phyloP scores from a whole-genome alignment of 2,797 vertebrate species.

The Fratercula arctica region DNA sequence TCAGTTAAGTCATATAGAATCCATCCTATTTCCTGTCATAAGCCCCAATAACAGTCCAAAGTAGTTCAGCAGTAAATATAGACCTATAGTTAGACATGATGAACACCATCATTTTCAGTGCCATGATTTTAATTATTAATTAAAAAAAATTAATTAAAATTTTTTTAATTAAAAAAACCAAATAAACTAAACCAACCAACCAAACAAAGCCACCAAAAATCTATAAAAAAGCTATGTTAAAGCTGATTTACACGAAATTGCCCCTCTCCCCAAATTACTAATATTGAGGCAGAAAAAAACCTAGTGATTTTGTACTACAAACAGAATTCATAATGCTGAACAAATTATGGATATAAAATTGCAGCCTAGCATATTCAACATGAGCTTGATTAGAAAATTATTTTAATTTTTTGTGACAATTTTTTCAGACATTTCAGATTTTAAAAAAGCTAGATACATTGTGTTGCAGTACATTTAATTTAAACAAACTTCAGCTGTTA shows the following conservation, averaged over 20 bases:
- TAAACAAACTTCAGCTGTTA: neutral
- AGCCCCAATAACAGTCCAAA: neutral
- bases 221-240: neutral
- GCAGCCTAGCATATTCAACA: neutral
- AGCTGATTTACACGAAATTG: neutral
- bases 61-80: neutral
- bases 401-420: neutral
- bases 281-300: neutral
- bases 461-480: neutral
- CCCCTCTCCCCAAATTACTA: neutral
- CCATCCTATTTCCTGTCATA: neutral
- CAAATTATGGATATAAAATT: neutral
- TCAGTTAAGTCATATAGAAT: neutral
- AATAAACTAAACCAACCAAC: neutral
- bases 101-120: neutral
- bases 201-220: accelerated
- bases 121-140: neutral
- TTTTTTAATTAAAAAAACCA: neutral
- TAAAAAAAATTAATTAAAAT: neutral
- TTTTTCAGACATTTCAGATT: neutral
- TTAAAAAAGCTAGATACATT: neutral
- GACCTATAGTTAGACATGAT: neutral
- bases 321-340: neutral
- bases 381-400: neutral
- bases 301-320: neutral